Conservation (phyloP, 2,113 vertebrate genomes). For the Phodopus roborovskii region DNA sequence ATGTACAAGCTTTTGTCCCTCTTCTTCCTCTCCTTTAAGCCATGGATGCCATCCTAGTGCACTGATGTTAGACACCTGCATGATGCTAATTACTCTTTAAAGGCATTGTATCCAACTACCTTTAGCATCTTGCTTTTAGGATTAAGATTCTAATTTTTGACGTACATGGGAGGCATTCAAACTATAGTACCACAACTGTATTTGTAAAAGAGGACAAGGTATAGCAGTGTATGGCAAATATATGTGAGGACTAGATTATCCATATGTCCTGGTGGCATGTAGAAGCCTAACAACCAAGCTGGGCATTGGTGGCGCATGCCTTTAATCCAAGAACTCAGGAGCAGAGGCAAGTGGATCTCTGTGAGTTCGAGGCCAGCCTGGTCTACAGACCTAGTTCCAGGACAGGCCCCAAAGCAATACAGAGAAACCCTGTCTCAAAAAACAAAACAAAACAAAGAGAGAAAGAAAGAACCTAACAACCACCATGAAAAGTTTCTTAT, state of each 20-base stretch:
- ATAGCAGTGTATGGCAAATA: neutral
- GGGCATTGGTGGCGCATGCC: too few species aligned
- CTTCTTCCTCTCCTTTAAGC: neutral
- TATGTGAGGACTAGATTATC: neutral
- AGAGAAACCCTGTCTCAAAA: too few species aligned
- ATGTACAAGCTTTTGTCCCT: neutral
- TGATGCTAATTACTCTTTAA: neutral
- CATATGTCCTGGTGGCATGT: neutral
- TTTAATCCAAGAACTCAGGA: too few species aligned
- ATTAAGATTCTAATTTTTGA: neutral
- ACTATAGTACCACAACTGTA: neutral
- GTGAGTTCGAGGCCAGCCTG: too few species aligned
- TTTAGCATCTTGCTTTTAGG: neutral
- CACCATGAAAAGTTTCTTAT: neutral
- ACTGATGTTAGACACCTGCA: neutral
- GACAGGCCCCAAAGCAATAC: too few species aligned
- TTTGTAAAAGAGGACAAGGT: neutral
- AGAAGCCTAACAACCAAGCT: neutral
- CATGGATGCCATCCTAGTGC: accelerated
- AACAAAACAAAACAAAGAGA: too few species aligned
- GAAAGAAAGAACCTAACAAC: neutral
- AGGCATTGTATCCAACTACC: neutral
- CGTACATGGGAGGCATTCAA: neutral
- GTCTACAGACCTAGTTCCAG: too few species aligned
- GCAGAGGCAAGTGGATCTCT: too few species aligned